Evolutionary conservation across 2,888 invertebrate genomes (phyloP).

Genomic region (Amphiduros pacificus): DNA sequence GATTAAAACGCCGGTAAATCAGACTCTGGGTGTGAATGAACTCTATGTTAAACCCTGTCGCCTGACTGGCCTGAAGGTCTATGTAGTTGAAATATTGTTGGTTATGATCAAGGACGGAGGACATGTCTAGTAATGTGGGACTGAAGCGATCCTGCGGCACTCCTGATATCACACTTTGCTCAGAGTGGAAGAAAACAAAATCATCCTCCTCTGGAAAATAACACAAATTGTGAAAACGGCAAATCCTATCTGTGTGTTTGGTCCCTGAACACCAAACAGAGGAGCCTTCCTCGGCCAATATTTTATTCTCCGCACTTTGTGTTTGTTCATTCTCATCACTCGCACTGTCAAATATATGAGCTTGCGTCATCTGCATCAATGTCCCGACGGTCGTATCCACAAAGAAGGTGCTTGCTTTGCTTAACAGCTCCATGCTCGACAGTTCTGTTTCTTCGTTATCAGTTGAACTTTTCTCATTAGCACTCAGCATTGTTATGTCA

Average conservation of each 20-base stretch:
- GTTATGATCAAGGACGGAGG: slow-evolving; percentile 59
- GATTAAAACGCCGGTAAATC: slow-evolving; percentile 60
- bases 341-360: neutral
- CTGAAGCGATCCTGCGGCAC: slow-evolving; percentile 39
- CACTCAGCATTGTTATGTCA: neutral
- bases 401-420: neutral
- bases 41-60: slow-evolving; percentile 34
- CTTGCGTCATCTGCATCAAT: slow-evolving; percentile 1
- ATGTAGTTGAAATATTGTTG: slow-evolving; percentile 48
- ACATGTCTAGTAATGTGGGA: slow-evolving; percentile 49
- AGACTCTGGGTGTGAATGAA: slow-evolving; percentile 40
- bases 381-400: neutral
- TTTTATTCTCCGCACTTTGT: neutral
- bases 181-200: slow-evolving; percentile 55
- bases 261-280: slow-evolving; percentile 45
- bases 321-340: neutral
- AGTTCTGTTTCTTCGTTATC: neutral
- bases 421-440: neutral
- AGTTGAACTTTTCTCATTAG: neutral
- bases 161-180: slow-evolving; percentile 48
- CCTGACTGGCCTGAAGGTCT: slow-evolving; percentile 45
- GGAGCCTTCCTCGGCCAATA: slow-evolving; percentile 11
- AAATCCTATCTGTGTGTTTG: slow-evolving; percentile 41
- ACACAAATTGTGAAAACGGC: slow-evolving; percentile 60
- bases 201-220: slow-evolving; percentile 50